phyloP scores from a whole-genome alignment of 2,797 vertebrate genomes.

The Megaceryle alcyon region DNA sequence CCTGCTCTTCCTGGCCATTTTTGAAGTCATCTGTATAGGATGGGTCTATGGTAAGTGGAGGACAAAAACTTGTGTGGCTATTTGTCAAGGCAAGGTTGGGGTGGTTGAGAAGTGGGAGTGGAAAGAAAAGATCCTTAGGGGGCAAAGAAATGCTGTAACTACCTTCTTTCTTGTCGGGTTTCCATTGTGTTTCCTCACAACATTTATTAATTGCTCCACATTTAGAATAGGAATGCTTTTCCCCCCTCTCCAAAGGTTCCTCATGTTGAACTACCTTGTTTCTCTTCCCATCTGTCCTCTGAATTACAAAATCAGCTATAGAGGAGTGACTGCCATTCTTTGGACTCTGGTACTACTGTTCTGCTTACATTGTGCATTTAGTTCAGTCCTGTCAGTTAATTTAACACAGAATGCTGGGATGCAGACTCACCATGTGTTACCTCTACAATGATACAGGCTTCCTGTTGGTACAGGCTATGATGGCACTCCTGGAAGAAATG shows the following conservation, averaged over 20 bases:
- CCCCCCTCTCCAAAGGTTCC: not conserved
- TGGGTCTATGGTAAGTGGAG: constrained; percentile 89
- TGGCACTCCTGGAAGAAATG: not conserved
- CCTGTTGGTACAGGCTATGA: not conserved
- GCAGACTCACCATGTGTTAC: not conserved
- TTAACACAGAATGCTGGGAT: not conserved
- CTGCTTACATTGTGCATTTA: not conserved
- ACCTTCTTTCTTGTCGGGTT: not conserved
- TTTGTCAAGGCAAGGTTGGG: not conserved
- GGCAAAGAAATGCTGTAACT: not conserved
- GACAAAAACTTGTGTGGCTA: not conserved
- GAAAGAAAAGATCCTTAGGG: not conserved
- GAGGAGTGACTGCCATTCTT: not conserved
- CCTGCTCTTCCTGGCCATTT: constrained; percentile 87
- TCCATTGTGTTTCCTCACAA: not conserved
- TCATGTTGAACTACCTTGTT: not conserved
- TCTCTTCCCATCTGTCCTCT: not conserved
- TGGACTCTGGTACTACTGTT: not conserved
- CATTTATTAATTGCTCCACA: not conserved
- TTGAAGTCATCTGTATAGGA: constrained; percentile 85
- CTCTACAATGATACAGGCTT: accelerated
- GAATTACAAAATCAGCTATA: not conserved
- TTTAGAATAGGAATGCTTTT: not conserved
- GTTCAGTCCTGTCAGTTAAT: not conserved
- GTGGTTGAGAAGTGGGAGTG: not conserved